Base-by-base conservation (phyloP, 2,113 vertebrate species). In the Gymnocephalus cernua region DNA sequence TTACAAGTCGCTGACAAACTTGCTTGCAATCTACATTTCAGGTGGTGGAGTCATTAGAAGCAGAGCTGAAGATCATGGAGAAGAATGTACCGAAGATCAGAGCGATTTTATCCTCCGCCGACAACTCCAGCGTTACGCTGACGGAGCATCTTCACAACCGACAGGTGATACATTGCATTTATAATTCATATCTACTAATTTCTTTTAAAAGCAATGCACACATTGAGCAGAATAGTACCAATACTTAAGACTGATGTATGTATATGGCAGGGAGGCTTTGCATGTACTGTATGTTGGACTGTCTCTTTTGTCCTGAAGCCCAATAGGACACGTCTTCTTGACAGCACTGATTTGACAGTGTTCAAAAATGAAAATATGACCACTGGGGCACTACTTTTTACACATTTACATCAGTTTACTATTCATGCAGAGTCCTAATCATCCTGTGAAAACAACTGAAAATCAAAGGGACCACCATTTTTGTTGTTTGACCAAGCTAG, bases 31-130 rank as follows among this genome's bases (percentile, higher is more conserved):
- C 18, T 71, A 25, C 0, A 62, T 50, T 80, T 35, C 90, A 99
- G 98, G 95, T 96, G 80, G 84, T 98, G 86, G 95, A 96, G 80
- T 93, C 93, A 38, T 94, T 97, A 56, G 97, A 99, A 94, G 84
- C 87, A 5, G 97, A 98, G 62, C 86, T 99, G 14, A 98, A 96
- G 86, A 86, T 72, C 0, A 95, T 98, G 84, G 97, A 98, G 86
- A 97, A 96, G 74, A 96, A 96, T 14, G 44, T 97, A 69, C 88
- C 87, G 1, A 97, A 97, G 93, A 97, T 99, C 87, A 95, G 90
- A 92, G 88, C 91, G 0, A 97, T 98, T 83, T 88, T 99, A 59
- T 96, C 96, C 62, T 96, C 96, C 32, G 87, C 96, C 84, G 96
- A 97, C 61, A 88, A 96, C 41, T 78, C 95, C 64, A 92, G 95